Percentiles rank a stretch among this genome's conserved stretches.
Evolutionary conservation across 2,797 vertebrate genomes (phyloP).

Genomic region (Sebastolobus alascanus): DNA sequence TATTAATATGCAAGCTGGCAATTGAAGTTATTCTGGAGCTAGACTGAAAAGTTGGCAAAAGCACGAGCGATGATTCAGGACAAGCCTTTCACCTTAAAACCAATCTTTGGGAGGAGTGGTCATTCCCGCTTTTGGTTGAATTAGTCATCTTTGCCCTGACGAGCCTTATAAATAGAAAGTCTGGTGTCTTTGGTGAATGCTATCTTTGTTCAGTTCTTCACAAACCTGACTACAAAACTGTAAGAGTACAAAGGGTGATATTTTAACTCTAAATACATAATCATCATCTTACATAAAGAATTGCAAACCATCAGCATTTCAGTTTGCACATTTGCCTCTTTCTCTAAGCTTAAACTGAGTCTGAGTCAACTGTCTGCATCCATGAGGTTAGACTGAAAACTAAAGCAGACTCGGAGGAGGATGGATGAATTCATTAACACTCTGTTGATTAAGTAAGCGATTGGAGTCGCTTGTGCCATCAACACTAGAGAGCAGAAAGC

Average conservation of each 20-base stretch:
- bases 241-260: not conserved
- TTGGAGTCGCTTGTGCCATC: constrained; percentile 52
- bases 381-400: constrained; percentile 14
- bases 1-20: not conserved
- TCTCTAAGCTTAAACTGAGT: not conserved
- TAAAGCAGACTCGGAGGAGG: constrained; percentile 44
- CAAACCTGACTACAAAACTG: not conserved
- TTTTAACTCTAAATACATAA: constrained; percentile 7
- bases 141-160: constrained; percentile 3
- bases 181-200: not conserved
- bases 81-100: not conserved
- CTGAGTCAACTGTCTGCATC: constrained; percentile 11
- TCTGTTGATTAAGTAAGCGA: constrained; percentile 48
- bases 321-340: constrained; percentile 1
- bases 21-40: not conserved
- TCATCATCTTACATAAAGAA: not conserved
- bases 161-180: not conserved
- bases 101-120: not conserved
- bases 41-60: not conserved
- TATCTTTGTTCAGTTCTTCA: not conserved
- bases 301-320: not conserved
- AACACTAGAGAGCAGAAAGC: constrained; percentile 35
- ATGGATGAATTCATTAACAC: constrained; percentile 65
- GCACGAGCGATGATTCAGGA: not conserved
- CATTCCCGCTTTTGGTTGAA: not conserved